Conservation (phyloP, 2,888 invertebrate genomes). For the Hydropsyche betteni region DNA sequence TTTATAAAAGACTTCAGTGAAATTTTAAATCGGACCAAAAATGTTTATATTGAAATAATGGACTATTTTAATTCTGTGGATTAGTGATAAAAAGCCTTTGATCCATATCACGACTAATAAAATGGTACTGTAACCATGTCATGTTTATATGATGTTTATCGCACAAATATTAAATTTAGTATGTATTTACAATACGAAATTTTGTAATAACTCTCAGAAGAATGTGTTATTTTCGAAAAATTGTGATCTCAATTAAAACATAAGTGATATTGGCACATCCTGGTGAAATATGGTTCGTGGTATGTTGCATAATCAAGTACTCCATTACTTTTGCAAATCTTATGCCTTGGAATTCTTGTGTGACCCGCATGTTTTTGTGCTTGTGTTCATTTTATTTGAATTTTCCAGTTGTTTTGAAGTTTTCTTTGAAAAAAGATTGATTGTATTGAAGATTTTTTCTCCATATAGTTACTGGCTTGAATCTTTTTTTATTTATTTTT, state of each 20-base stretch:
- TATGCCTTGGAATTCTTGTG: conserved; percentile 13
- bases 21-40: too few species aligned
- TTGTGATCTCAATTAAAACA: too few species aligned
- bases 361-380: conserved; percentile 37
- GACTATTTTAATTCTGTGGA: too few species aligned
- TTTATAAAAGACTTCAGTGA: too few species aligned
- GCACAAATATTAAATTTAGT: background rate
- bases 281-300: conserved; percentile 14
- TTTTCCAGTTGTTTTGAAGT: too few species aligned
- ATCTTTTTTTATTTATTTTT: conserved; percentile 1
- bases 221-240: too few species aligned
- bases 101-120: conserved; percentile 2
- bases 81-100: background rate
- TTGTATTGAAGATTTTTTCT: too few species aligned
- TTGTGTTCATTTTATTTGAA: background rate
- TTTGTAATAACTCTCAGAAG: too few species aligned
- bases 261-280: conserved; percentile 3
- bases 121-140: background rate
- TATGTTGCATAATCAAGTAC: conserved; percentile 45
- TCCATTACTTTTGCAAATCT: conserved; percentile 50
- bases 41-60: too few species aligned
- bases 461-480: too few species aligned
- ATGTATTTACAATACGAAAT: too few species aligned
- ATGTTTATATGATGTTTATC: background rate
- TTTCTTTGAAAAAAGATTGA: too few species aligned